Base-by-base conservation (phyloP, 2,797 vertebrate genomes). In the Sebastolobus altivelis region DNA sequence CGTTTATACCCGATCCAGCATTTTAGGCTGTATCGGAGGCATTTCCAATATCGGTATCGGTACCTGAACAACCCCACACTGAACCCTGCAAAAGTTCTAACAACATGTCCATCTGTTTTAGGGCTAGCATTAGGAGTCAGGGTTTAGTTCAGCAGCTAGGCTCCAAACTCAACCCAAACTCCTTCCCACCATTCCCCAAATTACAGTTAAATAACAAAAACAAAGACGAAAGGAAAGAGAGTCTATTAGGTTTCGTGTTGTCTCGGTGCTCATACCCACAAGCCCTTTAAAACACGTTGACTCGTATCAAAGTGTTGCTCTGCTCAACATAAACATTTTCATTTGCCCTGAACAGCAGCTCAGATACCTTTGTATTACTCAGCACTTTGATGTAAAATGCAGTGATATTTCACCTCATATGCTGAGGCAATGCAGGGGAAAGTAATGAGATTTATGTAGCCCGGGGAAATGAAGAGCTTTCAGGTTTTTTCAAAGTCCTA, bases 311-410 rank as follows among this genome's bases (percentile, higher is more conserved):
- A 89, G 85, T 2, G 3, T 46, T 13, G 14, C 84, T 87, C 43
- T 65, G 74, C 87, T 88, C 79, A 52, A 59, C 78, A 43, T 84
- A 84, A 92, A 86, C 84, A 74, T 87, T 92, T 89, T 90, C 82
- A 91, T 91, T 88, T 92, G 73, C 70, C 75, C 78, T 58, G 55
- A 88, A 88, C 83, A 85, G 33, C 55, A 7, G 65, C 82, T 55
- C 29, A 10, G 72, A 62, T 88, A 80, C 79, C 75, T 82, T 87
- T 82, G 65, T 83, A 69, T 93, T 88, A 79, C 87, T 91, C 93
- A 88, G 93, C 78, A 89, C 88, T 94, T 94, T 92, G 79, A 92
- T 85, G 85, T 92, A 72, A 88, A 90, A 82, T 70, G 76, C 85
- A 77, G 80, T 66, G 81, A 88, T 88, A 81, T 92, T 92, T 92